A percentile compares a stretch with the other conserved stretches of the same genome.
Conservation (phyloP, 1,140 invertebrate genomes). For the Amyelois transitella region DNA sequence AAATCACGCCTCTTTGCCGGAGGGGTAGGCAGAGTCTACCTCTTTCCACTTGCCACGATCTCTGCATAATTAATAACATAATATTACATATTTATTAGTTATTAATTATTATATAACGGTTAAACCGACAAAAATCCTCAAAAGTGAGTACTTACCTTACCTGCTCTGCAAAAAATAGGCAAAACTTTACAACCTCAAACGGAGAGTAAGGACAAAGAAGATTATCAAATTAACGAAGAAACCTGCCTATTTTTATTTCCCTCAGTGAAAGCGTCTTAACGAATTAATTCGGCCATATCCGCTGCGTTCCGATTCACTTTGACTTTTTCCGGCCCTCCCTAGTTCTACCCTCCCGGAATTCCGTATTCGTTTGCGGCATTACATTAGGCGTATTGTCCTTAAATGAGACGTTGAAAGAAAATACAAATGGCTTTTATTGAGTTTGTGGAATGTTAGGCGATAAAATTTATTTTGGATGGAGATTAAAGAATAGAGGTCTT, state of each 20-base stretch:
- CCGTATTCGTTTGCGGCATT: slow-evolving; percentile 55
- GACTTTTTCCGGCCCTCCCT: slow-evolving; percentile 32
- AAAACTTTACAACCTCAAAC: neutral
- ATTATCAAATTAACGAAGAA: slow-evolving; percentile 19
- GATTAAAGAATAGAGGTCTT: neutral
- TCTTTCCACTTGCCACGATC: too few species aligned
- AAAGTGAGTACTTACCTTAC: too few species aligned
- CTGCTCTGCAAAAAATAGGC: too few species aligned
- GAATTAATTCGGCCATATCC: slow-evolving; percentile 48
- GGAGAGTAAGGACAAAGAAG: slow-evolving; percentile 28
- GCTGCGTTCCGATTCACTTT: slow-evolving; percentile 35
- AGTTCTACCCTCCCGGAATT: slow-evolving; percentile 43
- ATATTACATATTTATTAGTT: too few species aligned
- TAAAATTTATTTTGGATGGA: slow-evolving; percentile 5
- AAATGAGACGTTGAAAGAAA: slow-evolving; percentile 48
- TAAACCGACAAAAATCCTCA: too few species aligned
- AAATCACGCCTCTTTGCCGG: too few species aligned
- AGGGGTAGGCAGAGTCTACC: too few species aligned
- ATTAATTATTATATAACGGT: too few species aligned
- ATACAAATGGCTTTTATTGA: slow-evolving; percentile 46
- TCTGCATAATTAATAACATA: too few species aligned
- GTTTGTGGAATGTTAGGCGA: slow-evolving; percentile 28
- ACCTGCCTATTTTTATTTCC: slow-evolving; percentile 46
- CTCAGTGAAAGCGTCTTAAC: slow-evolving; percentile 45
- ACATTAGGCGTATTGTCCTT: slow-evolving; percentile 55